Percentiles rank a stretch among this genome's conserved stretches.
phyloP scores from a whole-genome alignment of 2,888 invertebrate genomes.

The Drosophila phalerata region DNA sequence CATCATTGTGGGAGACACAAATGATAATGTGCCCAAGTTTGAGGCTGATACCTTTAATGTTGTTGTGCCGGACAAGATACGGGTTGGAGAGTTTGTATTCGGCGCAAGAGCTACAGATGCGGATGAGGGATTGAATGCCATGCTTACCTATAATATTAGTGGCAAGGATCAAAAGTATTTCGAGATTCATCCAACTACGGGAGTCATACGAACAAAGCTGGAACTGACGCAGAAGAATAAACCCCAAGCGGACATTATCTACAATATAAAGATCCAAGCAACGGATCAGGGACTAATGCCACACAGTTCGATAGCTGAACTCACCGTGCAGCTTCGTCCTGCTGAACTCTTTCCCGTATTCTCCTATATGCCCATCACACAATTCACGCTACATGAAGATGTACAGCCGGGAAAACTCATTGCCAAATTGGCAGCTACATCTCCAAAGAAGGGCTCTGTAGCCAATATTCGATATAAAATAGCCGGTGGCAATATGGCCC shows the following conservation, averaged over 20 bases:
- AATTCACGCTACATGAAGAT: constrained; percentile 93
- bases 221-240: constrained; percentile 86
- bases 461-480: constrained; percentile 92
- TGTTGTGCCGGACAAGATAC: constrained; percentile 93
- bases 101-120: constrained; percentile 94
- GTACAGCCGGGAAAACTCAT: constrained; percentile 91
- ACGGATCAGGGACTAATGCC: constrained; percentile 91
- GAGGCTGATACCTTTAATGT: constrained; percentile 91
- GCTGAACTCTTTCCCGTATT: constrained; percentile 93
- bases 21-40: constrained; percentile 94
- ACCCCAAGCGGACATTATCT: constrained; percentile 87
- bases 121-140: constrained; percentile 93
- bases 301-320: constrained; percentile 90
- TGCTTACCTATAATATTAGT: constrained; percentile 91
- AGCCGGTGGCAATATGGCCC: constrained; percentile 97
- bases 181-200: constrained; percentile 91
- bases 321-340: constrained; percentile 92
- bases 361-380: constrained; percentile 89
- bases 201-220: constrained; percentile 93
- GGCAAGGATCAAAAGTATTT: constrained; percentile 93
- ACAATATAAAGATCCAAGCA: constrained; percentile 91
- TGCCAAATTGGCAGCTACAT: constrained; percentile 91
- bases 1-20: constrained; percentile 92
- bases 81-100: constrained; percentile 94
- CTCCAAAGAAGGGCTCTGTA: constrained; percentile 91